phyloP scores from a whole-genome alignment of 1,140 invertebrate species.

The Platyscapa corneri region DNA sequence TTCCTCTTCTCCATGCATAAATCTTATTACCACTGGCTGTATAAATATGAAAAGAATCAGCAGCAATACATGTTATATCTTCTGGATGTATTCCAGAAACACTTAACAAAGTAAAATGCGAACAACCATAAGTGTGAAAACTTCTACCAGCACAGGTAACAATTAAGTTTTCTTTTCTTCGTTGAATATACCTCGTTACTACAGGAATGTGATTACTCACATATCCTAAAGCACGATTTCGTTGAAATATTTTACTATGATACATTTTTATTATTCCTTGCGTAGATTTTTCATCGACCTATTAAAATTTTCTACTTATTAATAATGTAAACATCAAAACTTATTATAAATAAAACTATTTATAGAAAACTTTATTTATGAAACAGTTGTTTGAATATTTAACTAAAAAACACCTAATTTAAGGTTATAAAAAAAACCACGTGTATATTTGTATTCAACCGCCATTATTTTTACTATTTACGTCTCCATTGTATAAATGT shows the following conservation, averaged over 20 bases:
- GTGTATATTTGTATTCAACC: slow-evolving; percentile 24
- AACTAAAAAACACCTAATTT: background rate
- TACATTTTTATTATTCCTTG: slow-evolving; percentile 58
- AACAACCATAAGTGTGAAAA: slow-evolving; percentile 93
- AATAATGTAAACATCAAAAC: background rate
- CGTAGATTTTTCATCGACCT: slow-evolving; percentile 11
- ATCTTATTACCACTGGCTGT: slow-evolving; percentile 87
- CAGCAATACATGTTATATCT: slow-evolving; percentile 88
- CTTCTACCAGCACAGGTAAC: slow-evolving; percentile 92
- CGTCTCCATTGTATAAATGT: background rate
- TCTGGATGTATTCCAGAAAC: slow-evolving; percentile 87
- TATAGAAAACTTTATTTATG: background rate
- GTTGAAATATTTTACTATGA: slow-evolving; percentile 86
- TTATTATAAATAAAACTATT: background rate
- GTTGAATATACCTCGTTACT: slow-evolving; percentile 87
- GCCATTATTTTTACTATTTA: slow-evolving; percentile 22
- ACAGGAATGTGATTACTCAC: slow-evolving; percentile 95
- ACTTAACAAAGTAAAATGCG: slow-evolving; percentile 87
- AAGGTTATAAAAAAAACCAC: slow-evolving; percentile 41
- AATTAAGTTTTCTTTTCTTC: slow-evolving; percentile 90
- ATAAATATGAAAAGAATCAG: slow-evolving; percentile 88
- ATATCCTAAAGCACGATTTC: slow-evolving; percentile 90
- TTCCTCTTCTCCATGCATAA: slow-evolving; percentile 91
- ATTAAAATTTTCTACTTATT: background rate
- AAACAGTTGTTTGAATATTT: no score